Evolutionary conservation across 2,888 invertebrate genomes (phyloP).

Genomic region (Anodontia alba): DNA sequence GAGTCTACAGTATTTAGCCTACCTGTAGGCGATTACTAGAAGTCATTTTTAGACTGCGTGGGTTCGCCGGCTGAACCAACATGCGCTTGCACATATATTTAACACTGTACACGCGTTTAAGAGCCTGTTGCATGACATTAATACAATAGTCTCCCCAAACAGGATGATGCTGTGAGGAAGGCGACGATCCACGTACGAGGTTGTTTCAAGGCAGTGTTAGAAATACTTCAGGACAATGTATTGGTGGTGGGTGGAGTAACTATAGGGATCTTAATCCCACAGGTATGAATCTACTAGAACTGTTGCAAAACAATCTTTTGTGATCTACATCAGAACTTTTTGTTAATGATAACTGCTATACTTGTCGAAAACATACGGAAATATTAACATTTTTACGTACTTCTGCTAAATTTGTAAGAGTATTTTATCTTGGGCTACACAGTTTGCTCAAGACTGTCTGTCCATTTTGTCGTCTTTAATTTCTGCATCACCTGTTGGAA

Average conservation of each 20-base stretch:
- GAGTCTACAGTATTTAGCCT: too few relatives aligned
- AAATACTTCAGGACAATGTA: conserved; percentile 47
- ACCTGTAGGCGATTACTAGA: too few relatives aligned
- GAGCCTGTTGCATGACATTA: too few relatives aligned
- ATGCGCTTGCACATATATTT: too few relatives aligned
- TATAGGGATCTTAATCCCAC: conserved; percentile 69
- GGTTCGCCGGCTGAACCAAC: too few relatives aligned
- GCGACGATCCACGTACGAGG: conserved; percentile 44
- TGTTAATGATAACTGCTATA: not conserved
- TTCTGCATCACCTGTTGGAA: too few relatives aligned
- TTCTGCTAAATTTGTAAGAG: not conserved
- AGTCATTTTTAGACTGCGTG: too few relatives aligned
- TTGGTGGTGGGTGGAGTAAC: conserved; percentile 51
- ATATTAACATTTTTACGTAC: not conserved
- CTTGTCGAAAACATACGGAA: not conserved
- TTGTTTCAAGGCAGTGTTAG: conserved; percentile 54
- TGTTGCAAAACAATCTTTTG: not conserved
- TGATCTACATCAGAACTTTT: not conserved
- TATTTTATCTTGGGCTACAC: not conserved
- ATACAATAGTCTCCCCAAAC: too few relatives aligned
- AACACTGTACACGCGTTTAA: too few relatives aligned
- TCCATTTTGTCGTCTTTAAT: too few relatives aligned
- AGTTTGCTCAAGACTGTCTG: too few relatives aligned
- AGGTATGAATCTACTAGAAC: conserved; percentile 54
- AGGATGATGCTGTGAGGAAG: not conserved